These are phyloP conservation scores for Paradoxurus hermaphroditus DNA, from an alignment of 2,113 vertebrate genomes.

Conservation along the genomic window DNA sequence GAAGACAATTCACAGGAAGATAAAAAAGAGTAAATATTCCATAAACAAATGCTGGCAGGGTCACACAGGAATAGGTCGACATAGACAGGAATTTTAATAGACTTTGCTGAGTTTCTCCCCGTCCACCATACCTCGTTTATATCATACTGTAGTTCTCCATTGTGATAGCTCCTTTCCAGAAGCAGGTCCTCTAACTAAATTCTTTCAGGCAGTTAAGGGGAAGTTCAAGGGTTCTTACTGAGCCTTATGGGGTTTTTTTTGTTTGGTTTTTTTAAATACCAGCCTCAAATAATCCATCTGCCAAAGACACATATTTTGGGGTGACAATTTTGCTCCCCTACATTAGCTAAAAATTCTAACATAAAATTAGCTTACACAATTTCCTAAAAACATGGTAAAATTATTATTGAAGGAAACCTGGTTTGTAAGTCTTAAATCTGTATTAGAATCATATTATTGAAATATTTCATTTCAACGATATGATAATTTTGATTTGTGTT, in stretches of 20 bases:
- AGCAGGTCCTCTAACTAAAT: background rate
- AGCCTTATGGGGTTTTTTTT: background rate
- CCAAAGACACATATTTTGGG: background rate
- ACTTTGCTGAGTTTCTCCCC: background rate
- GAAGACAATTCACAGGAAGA: background rate
- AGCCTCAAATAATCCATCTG: background rate
- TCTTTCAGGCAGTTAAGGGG: background rate
- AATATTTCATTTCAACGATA: background rate
- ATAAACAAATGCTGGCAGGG: background rate
- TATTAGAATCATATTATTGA: background rate
- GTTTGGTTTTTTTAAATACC: background rate
- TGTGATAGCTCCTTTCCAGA: background rate
- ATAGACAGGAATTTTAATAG: background rate
- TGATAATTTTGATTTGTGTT: constrained; percentile 16
- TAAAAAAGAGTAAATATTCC: background rate
- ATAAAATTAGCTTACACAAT: background rate
- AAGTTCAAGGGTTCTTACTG: background rate
- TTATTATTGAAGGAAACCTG: background rate
- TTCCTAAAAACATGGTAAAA: background rate
- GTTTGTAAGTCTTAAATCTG: background rate
- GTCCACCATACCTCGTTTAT: background rate
- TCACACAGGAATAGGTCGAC: background rate
- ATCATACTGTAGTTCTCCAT: background rate
- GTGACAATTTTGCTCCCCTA: background rate
- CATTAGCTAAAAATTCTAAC: background rate